Evolutionary conservation across 2,113 vertebrate genomes (phyloP).

Genomic region (Promerops cafer): DNA sequence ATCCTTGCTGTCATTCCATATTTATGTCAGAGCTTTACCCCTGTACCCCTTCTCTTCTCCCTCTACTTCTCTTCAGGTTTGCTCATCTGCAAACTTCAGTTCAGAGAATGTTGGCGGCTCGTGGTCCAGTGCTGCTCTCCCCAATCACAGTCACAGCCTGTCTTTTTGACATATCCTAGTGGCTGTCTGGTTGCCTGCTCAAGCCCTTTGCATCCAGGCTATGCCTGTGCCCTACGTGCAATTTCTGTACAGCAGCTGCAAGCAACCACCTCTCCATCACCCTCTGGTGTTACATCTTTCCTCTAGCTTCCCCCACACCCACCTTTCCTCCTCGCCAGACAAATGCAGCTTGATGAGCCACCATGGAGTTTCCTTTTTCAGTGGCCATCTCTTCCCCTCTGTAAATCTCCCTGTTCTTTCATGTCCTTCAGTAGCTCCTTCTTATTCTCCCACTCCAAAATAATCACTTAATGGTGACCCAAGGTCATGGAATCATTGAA

Average conservation of each 20-base stretch:
- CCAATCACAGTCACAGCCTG: neutral
- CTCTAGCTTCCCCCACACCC: neutral
- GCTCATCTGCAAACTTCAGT: neutral
- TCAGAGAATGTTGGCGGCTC: neutral
- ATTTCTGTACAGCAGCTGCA: neutral
- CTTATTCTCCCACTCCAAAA: neutral
- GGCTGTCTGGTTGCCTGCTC: neutral
- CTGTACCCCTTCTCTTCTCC: neutral
- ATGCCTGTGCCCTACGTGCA: neutral
- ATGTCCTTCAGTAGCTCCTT: neutral
- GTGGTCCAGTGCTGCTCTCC: fast-evolving
- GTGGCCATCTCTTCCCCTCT: neutral
- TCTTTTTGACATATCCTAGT: neutral
- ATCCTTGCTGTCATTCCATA: neutral
- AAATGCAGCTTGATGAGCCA: neutral
- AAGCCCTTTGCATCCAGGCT: neutral
- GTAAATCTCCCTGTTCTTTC: neutral
- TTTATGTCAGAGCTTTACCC: neutral
- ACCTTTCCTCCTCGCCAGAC: neutral
- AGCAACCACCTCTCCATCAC: neutral
- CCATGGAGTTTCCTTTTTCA: fast-evolving
- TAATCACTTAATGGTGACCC: neutral
- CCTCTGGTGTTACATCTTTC: neutral
- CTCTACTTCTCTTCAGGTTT: neutral
- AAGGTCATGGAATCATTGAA: neutral